A percentile compares a stretch with the other conserved stretches of the same genome.
phyloP scores from a whole-genome alignment of 2,113 vertebrate species.

The Solea solea region DNA sequence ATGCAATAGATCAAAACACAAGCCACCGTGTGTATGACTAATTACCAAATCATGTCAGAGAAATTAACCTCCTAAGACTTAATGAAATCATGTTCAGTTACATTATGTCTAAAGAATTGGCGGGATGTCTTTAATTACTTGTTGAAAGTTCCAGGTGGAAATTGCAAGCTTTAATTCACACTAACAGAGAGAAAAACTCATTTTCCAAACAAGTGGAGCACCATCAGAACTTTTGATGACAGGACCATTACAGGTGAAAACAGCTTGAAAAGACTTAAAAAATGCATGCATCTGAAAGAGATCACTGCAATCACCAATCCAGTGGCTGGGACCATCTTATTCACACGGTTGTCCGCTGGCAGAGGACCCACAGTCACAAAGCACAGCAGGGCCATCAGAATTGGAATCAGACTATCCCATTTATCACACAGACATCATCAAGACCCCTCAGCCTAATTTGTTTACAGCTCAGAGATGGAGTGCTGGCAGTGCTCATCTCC shows the following conservation, averaged over 20 bases:
- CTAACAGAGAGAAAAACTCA: slow-evolving; percentile 35
- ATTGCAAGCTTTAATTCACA: slow-evolving; percentile 44
- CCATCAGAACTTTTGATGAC: slow-evolving; percentile 10
- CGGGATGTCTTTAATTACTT: not conserved
- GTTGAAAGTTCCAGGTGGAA: not conserved
- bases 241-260: slow-evolving; percentile 12
- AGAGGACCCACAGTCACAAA: slow-evolving; percentile 2
- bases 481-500: slow-evolving; percentile 53
- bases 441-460: slow-evolving; percentile 68
- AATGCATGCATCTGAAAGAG: slow-evolving; percentile 3
- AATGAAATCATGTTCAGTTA: slow-evolving; percentile 24
- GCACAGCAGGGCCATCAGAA: slow-evolving; percentile 50
- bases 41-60: slow-evolving; percentile 41
- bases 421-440: slow-evolving; percentile 54
- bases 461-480: slow-evolving; percentile 66
- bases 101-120: slow-evolving; percentile 15
- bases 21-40: slow-evolving; percentile 35
- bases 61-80: slow-evolving; percentile 45
- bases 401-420: slow-evolving; percentile 51
- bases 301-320: not conserved
- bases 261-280: not conserved
- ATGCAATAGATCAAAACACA: slow-evolving; percentile 38
- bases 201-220: slow-evolving; percentile 44
- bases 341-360: slow-evolving; percentile 24
- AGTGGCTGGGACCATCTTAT: not conserved